These are phyloP conservation scores for Drosophila putrida DNA, from an alignment of 2,888 invertebrate genomes.

Conservation along the genomic window DNA sequence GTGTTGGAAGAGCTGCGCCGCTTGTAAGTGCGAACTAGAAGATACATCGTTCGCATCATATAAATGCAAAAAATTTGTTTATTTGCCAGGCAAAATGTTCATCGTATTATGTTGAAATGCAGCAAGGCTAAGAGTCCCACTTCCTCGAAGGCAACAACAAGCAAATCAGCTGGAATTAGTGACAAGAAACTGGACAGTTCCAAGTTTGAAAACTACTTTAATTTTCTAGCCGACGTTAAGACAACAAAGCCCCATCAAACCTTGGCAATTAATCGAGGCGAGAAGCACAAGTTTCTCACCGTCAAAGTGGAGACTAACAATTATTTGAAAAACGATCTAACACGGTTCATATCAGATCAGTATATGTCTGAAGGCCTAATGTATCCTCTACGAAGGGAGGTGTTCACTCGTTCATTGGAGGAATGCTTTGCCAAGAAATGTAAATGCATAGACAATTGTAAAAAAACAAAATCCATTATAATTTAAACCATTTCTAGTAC, in stretches of 20 bases:
- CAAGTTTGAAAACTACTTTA: constrained; percentile 93
- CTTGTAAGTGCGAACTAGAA: constrained; percentile 87
- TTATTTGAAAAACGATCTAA: constrained; percentile 88
- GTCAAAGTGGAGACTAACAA: constrained; percentile 92
- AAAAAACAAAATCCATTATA: neutral
- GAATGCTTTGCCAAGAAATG: constrained; percentile 88
- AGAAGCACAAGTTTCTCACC: constrained; percentile 91
- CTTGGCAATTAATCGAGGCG: constrained; percentile 95
- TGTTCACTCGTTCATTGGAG: constrained; percentile 87
- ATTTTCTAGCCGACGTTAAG: constrained; percentile 89
- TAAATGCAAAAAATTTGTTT: constrained; percentile 1
- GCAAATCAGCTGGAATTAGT: constrained; percentile 69
- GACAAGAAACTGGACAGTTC: constrained; percentile 79
- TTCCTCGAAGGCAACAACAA: constrained; percentile 52
- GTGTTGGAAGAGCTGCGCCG: constrained; percentile 90
- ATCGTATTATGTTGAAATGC: constrained; percentile 87
- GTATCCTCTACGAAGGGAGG: constrained; percentile 82
- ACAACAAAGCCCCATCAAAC: constrained; percentile 94
- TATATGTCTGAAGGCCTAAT: constrained; percentile 85
- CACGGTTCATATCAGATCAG: constrained; percentile 86
- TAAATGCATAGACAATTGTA: constrained; percentile 54
- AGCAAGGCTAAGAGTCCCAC: constrained; percentile 86
- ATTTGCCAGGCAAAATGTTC: constrained; percentile 86
- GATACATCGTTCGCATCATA: neutral
- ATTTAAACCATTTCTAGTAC: constrained; percentile 85